These are phyloP conservation scores for Catamblyrhynchus diadema DNA, from an alignment of 2,797 vertebrate genomes.

Conservation along the genomic window DNA sequence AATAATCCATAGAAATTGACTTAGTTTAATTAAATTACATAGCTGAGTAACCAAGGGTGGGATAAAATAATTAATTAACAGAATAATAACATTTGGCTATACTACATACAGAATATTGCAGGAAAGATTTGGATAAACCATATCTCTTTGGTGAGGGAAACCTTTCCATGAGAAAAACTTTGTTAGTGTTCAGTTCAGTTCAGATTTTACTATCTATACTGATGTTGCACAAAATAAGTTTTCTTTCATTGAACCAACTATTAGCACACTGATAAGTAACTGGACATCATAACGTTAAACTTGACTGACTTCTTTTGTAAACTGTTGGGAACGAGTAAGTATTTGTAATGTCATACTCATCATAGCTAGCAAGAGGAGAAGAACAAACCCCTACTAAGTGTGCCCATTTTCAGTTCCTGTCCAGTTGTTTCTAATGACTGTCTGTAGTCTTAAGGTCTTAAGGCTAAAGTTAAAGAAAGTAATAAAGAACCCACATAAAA, in stretches of 20 bases:
- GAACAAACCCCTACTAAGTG: neutral
- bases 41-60: neutral
- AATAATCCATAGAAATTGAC: neutral
- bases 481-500: neutral
- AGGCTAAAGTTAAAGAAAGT: constrained; percentile 7
- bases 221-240: neutral
- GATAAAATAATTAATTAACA: neutral
- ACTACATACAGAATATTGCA: neutral
- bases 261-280: neutral
- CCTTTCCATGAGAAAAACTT: neutral
- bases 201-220: neutral
- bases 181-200: neutral
- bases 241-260: neutral
- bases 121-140: neutral
- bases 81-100: neutral
- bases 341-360: neutral
- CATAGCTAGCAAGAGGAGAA: neutral
- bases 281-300: neutral
- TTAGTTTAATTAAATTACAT: neutral
- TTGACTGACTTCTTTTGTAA: neutral
- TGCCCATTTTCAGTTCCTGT: neutral
- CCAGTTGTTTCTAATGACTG: neutral
- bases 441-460: neutral
- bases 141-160: neutral
- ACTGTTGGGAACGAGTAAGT: neutral